These are phyloP conservation scores for Cydia splendana DNA, from an alignment of 1,140 invertebrate species.

Conservation along the genomic window DNA sequence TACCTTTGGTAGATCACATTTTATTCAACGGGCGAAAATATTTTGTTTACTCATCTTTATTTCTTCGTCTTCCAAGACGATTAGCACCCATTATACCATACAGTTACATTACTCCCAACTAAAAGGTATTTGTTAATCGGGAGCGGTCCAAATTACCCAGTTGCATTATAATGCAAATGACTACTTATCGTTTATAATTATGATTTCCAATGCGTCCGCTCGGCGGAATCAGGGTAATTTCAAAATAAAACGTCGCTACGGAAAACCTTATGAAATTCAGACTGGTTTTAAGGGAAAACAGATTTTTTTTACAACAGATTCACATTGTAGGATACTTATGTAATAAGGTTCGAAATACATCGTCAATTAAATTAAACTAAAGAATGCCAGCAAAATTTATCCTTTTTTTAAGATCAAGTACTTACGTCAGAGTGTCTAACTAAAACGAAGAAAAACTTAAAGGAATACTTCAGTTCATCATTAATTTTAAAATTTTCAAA, in stretches of 20 bases:
- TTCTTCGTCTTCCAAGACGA: background rate
- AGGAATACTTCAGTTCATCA: too few species aligned
- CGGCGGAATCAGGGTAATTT: slow-evolving; percentile 26
- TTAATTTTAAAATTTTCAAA: too few species aligned
- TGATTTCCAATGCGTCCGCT: slow-evolving; percentile 29
- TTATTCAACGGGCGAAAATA: too few species aligned
- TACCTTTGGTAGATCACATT: too few species aligned
- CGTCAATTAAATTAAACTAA: too few species aligned
- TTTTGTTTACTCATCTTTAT: too few species aligned
- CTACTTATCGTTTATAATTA: slow-evolving; percentile 24
- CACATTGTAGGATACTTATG: background rate
- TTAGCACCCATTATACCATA: background rate
- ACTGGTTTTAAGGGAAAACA: slow-evolving; percentile 5
- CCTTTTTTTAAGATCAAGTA: too few species aligned
- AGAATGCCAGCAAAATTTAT: too few species aligned
- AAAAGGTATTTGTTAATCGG: slow-evolving; percentile 23
- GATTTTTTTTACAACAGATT: background rate
- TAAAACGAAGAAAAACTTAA: too few species aligned
- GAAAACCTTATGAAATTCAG: slow-evolving; percentile 14
- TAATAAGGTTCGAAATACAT: background rate
- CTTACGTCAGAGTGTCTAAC: too few species aligned
- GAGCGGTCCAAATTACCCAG: background rate
- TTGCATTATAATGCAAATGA: slow-evolving; percentile 20
- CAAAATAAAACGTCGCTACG: slow-evolving; percentile 23
- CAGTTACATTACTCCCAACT: background rate